Percentiles rank a stretch among this genome's conserved stretches.
These are phyloP conservation scores for Tethya wilhelma DNA, from an alignment of 37 sponge, comb jelly and placozoan species.

Conservation along the genomic window DNA sequence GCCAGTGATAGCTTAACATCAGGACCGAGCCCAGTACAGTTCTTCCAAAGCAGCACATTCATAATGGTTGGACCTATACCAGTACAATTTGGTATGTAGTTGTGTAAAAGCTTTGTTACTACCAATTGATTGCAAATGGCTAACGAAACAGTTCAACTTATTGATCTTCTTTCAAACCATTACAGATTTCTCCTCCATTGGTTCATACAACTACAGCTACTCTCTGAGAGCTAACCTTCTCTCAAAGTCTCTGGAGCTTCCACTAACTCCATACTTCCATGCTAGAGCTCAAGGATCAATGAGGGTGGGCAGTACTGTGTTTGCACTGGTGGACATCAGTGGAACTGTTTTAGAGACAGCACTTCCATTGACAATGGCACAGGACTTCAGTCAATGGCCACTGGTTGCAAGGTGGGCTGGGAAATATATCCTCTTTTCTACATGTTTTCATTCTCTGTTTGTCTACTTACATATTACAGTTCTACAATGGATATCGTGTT, in stretches of 20 bases:
- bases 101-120: background rate
- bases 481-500: slow-evolving; percentile 69
- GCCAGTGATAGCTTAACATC: slow-evolving; percentile 11
- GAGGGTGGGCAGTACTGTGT: slow-evolving; percentile 44
- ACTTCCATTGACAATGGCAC: slow-evolving; percentile 35
- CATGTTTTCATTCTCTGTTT: background rate
- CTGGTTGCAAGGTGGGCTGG: slow-evolving; percentile 58
- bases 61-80: slow-evolving; percentile 75
- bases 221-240: slow-evolving; percentile 41
- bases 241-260: slow-evolving; percentile 24
- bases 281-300: slow-evolving; percentile 51
- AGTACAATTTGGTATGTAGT: slow-evolving; percentile 61
- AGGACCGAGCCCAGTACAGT: slow-evolving; percentile 7
- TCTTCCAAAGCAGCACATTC: slow-evolving; percentile 47
- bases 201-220: slow-evolving; percentile 45
- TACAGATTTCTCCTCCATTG: slow-evolving; percentile 63
- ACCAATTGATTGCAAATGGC: background rate
- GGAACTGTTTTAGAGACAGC: slow-evolving; percentile 59
- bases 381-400: slow-evolving; percentile 62
- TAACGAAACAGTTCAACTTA: background rate
- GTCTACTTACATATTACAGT: slow-evolving; percentile 22
- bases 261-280: slow-evolving; percentile 14
- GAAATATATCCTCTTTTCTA: background rate
- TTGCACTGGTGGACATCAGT: slow-evolving; percentile 41
- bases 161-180: background rate